A percentile compares a stretch with the other conserved stretches of the same genome.
These are phyloP conservation scores for Chromoteleia sp. DNA, from an alignment of 2,888 invertebrate species.

Conservation along the genomic window DNA sequence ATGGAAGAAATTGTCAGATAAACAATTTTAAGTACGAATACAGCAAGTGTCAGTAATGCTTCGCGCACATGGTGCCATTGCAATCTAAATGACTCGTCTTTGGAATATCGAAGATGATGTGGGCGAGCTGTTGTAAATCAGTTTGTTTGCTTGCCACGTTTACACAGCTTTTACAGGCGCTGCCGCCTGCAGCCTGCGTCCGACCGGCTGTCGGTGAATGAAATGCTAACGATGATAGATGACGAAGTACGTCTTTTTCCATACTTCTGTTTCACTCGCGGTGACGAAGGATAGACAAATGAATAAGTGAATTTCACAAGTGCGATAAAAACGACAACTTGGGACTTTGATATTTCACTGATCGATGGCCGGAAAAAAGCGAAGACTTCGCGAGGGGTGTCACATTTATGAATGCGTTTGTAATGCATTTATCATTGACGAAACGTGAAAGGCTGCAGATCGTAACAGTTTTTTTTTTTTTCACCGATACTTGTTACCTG, in stretches of 20 bases:
- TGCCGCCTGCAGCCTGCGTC: constrained; percentile 71
- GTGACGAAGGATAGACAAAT: constrained; percentile 68
- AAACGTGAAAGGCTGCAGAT: constrained; percentile 8
- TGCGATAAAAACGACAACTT: constrained; percentile 61
- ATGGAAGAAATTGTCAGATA: constrained; percentile 19
- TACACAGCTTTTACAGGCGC: constrained; percentile 77
- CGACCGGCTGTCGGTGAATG: constrained; percentile 76
- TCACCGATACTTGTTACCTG: constrained; percentile 17
- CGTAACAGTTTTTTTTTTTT: constrained; percentile 29
- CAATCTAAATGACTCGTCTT: constrained; percentile 63
- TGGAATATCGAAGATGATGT: constrained; percentile 62
- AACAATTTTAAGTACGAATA: constrained; percentile 45
- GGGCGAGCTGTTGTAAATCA: constrained; percentile 60
- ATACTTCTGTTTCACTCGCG: constrained; percentile 58
- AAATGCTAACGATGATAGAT: constrained; percentile 81
- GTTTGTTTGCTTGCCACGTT: constrained; percentile 78
- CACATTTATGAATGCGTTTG: constrained; percentile 36
- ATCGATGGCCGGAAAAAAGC: constrained; percentile 43
- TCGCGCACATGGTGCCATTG: constrained; percentile 50
- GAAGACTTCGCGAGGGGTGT: constrained; percentile 19
- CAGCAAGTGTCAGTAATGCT: constrained; percentile 57
- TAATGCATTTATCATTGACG: constrained; percentile 35
- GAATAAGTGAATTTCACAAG: constrained; percentile 64
- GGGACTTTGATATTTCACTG: constrained; percentile 52
- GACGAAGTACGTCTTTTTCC: constrained; percentile 68